A percentile compares a stretch with the other conserved stretches of the same genome.
Conservation (phyloP, 2,113 vertebrate species). For the Athene cunicularia region DNA sequence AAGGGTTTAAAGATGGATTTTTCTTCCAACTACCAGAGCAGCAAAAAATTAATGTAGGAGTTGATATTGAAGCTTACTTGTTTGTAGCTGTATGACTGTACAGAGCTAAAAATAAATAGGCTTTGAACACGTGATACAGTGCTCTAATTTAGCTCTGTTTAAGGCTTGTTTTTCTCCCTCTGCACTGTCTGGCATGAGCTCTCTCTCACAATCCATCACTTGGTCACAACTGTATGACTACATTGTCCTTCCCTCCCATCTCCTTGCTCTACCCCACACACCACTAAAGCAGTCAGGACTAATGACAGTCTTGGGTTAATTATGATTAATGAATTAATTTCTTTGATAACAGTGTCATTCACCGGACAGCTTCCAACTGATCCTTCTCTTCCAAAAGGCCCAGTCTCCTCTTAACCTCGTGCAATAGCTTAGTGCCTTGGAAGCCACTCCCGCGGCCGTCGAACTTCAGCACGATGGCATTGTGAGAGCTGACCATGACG, state of each 20-base stretch:
- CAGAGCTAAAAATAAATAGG: conserved; percentile 31
- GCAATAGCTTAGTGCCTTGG: conserved; percentile 90
- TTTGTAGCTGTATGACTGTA: not conserved
- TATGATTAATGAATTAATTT: not conserved
- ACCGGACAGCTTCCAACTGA: conserved; percentile 88
- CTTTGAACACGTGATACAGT: not conserved
- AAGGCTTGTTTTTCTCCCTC: not conserved
- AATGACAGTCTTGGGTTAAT: not conserved
- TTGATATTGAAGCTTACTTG: not conserved
- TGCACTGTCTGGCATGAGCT: not conserved
- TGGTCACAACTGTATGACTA: not conserved
- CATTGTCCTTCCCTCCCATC: not conserved
- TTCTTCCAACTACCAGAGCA: not conserved
- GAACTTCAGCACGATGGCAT: conserved; percentile 83
- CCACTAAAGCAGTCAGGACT: not conserved
- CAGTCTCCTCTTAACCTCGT: conserved; percentile 85
- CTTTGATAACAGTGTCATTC: not conserved
- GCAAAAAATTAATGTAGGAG: not conserved
- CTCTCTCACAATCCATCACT: not conserved
- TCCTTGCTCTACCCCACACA: not conserved
- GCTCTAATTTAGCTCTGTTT: conserved; percentile 21
- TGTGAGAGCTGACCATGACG: conserved; percentile 91
- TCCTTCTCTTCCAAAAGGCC: conserved; percentile 88
- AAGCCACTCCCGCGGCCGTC: conserved; percentile 93
- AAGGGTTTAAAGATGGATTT: not conserved